Conservation (phyloP, 2,113 vertebrate genomes). For the Epinephelus cyanopodus region DNA sequence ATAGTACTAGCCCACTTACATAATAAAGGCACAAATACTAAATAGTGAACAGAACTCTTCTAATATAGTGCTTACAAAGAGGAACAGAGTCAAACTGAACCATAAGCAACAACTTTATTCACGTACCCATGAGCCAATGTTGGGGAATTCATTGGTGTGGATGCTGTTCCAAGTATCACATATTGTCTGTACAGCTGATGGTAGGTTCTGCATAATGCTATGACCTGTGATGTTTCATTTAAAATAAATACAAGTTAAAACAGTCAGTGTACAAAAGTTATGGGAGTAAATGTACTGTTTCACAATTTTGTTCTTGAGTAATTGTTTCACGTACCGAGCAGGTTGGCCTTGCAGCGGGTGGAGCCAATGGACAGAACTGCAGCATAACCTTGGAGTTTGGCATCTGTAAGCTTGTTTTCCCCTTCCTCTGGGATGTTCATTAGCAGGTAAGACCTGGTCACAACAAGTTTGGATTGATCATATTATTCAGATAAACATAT, state of each 20-base stretch:
- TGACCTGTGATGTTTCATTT: slow-evolving; percentile 84
- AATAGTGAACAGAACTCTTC: not conserved
- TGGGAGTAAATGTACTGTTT: not conserved
- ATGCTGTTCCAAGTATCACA: slow-evolving; percentile 97
- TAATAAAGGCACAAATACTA: not conserved
- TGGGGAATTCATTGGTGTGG: slow-evolving; percentile 98
- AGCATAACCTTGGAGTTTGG: slow-evolving; percentile 93
- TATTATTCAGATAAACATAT: not conserved
- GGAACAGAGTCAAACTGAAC: not conserved
- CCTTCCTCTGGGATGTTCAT: slow-evolving; percentile 94
- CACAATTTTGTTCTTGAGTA: not conserved
- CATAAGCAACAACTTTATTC: not conserved
- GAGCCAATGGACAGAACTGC: slow-evolving; percentile 96
- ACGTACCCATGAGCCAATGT: slow-evolving; percentile 97
- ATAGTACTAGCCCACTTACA: not conserved
- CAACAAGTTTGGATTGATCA: slow-evolving; percentile 12
- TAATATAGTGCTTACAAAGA: not conserved
- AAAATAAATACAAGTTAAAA: slow-evolving; percentile 12
- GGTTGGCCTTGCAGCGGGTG: slow-evolving; percentile 93
- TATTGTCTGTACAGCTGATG: slow-evolving; percentile 90
- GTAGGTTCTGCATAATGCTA: slow-evolving; percentile 93
- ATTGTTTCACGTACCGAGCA: slow-evolving; percentile 85
- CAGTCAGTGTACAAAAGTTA: not conserved
- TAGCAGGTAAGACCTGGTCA: slow-evolving; percentile 92
- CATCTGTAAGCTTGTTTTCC: slow-evolving; percentile 89